Evolutionary conservation across 2,888 invertebrate genomes (phyloP).

Genomic region (Oscheius sp.): DNA sequence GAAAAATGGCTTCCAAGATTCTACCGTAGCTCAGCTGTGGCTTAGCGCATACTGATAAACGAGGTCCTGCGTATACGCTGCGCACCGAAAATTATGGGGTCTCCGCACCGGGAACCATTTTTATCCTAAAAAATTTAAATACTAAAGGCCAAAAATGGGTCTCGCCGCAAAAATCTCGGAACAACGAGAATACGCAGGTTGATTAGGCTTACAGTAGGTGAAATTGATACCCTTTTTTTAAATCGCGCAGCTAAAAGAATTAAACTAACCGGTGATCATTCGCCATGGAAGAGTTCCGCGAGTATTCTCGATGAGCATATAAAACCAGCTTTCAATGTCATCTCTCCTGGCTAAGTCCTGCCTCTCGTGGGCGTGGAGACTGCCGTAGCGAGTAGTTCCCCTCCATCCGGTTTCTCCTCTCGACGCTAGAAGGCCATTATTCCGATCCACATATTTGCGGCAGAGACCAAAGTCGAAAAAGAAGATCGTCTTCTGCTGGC

Average conservation of each 20-base stretch:
- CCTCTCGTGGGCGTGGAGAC: conserved; percentile 45
- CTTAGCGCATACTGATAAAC: too few relatives aligned
- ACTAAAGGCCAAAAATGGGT: too few relatives aligned
- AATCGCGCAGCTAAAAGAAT: neutral
- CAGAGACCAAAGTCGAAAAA: conserved; percentile 60
- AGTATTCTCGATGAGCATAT: conserved; percentile 56
- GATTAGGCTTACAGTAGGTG: too few relatives aligned
- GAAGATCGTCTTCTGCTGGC: conserved; percentile 44
- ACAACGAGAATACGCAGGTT: too few relatives aligned
- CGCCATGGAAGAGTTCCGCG: conserved; percentile 60
- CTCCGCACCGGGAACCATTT: too few relatives aligned
- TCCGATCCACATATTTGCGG: conserved; percentile 48
- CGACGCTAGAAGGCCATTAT: conserved; percentile 44
- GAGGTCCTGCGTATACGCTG: neutral
- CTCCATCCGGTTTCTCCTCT: conserved; percentile 62
- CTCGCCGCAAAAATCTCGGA: too few relatives aligned
- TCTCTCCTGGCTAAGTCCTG: conserved; percentile 33
- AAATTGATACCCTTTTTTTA: neutral
- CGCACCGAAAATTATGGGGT: neutral
- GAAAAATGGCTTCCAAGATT: too few relatives aligned
- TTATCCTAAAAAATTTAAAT: too few relatives aligned
- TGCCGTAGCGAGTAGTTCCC: conserved; percentile 61
- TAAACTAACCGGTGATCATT: conserved; percentile 44
- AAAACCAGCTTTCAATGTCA: conserved; percentile 61
- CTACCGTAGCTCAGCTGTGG: too few relatives aligned